Conservation (phyloP, 2,888 invertebrate species). For the Andrena minutula region DNA sequence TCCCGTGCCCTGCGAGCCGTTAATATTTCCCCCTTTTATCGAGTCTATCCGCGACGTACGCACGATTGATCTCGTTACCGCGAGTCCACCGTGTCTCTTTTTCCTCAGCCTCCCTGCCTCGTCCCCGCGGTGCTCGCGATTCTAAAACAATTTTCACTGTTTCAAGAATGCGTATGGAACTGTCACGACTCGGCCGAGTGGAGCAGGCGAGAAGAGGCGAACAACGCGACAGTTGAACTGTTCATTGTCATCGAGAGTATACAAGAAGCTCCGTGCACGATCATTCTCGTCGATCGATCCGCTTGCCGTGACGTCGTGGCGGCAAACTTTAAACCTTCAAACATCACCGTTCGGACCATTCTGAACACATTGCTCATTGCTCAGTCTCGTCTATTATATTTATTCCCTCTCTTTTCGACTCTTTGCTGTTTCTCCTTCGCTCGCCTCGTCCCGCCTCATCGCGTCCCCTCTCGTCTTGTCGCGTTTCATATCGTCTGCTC, state of each 20-base stretch:
- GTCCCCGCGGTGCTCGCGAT: not conserved
- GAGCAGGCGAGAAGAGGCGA: constrained; percentile 25
- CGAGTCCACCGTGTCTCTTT: constrained; percentile 30
- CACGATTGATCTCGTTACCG: constrained; percentile 55
- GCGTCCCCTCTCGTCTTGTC: constrained; percentile 28
- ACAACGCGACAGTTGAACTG: constrained; percentile 47
- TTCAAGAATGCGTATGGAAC: not conserved
- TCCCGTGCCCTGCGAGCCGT: constrained; percentile 27
- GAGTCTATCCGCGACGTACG: constrained; percentile 45
- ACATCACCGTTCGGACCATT: constrained; percentile 49
- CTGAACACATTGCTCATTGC: constrained; percentile 22
- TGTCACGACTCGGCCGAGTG: constrained; percentile 4
- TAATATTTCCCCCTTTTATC: constrained; percentile 54
- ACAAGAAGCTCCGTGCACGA: constrained; percentile 66
- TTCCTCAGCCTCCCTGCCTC: constrained; percentile 8
- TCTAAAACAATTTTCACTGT: constrained; percentile 33
- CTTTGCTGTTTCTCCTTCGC: not conserved
- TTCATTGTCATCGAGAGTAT: constrained; percentile 68
- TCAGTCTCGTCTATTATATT: constrained; percentile 44
- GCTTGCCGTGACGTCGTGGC: constrained; percentile 48
- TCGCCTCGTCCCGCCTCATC: constrained; percentile 1
- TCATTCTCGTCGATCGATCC: constrained; percentile 67
- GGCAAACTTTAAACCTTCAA: constrained; percentile 74
- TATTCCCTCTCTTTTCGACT: constrained; percentile 38
- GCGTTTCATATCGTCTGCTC: constrained; percentile 31